Conservation (phyloP, 2,113 vertebrate genomes). For the Tychaedon coryphoeus region DNA sequence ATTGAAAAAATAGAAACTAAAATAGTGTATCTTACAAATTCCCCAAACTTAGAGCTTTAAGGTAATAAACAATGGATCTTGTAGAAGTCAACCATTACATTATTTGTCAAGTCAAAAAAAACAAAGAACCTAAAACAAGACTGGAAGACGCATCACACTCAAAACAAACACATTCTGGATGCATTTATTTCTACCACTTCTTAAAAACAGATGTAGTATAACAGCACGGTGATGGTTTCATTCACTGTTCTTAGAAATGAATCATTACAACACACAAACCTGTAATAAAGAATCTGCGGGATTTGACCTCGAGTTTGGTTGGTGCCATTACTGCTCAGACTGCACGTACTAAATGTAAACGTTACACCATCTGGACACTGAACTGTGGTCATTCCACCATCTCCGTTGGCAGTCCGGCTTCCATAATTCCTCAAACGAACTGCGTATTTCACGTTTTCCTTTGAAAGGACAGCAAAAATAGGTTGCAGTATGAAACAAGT, state of each 20-base stretch:
- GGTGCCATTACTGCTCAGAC: constrained; percentile 98
- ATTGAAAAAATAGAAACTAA: background rate
- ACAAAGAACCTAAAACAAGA: background rate
- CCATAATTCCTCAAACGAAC: constrained; percentile 96
- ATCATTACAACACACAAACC: constrained; percentile 68
- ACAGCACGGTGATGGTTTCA: fast-evolving
- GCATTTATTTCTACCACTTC: background rate
- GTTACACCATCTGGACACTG: constrained; percentile 94
- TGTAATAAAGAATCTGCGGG: constrained; percentile 97
- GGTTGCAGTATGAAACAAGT: background rate
- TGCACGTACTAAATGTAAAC: constrained; percentile 95
- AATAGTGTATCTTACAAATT: background rate
- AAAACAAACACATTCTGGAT: background rate
- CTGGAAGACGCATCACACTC: background rate
- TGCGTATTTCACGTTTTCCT: constrained; percentile 97
- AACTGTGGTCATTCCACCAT: constrained; percentile 97
- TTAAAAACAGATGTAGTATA: background rate
- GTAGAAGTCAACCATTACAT: background rate
- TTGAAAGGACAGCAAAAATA: background rate
- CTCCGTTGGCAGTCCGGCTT: constrained; percentile 97
- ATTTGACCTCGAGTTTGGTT: constrained; percentile 97
- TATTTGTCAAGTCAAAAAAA: background rate
- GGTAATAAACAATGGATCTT: background rate
- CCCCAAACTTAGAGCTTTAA: background rate
- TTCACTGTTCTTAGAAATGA: background rate